Base-by-base conservation (phyloP, 2,888 invertebrate species). In the Thera obeliscata region DNA sequence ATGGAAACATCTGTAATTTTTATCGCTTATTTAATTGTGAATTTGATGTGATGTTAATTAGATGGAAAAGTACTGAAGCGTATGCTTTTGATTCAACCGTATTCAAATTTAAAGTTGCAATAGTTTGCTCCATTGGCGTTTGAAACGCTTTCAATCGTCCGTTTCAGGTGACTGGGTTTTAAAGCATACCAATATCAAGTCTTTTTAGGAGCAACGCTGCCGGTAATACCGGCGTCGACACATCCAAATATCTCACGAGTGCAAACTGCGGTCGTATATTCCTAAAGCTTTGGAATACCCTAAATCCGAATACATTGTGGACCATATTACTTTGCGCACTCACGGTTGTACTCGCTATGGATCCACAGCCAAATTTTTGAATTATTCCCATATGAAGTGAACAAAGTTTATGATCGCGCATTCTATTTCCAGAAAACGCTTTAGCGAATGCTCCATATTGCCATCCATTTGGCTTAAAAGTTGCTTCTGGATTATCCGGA, bases 321-420 rank as follows among this genome's bases (percentile, higher is more conserved):
- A 85, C 85, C 85, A 85, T 87, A 87, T 87, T 86, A 89, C 83
- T 81, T 71, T 74, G 79, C 75, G 82, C 84, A 81, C 82, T 86
- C 85, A 86, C 84, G 87, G 86, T 87, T 86, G 82, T 83, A 80
- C 81, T 77, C 74, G 81, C 79, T 82, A 81, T 83, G 80, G 82
- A 84, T 82, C 73, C 77, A 81, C 79, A 85, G 90, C 91, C 91
- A 90, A 90, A 89, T 90, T 90, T 91, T 91, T 91, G 87, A 91
- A 84, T 90, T 88, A 91, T 87, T 73, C 77, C 80, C 81, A 77
- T 85, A 87, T 81, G 87, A 88, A 87, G 83, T 83, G 86, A 87
- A 88, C 85, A 85, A 84, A 85, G 86, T 91, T 90, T 91, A 91
- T 88, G 87, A 82, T 85, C 79, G 79, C 81, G 77, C 80, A 84